Evolutionary conservation across 2,797 vertebrate species (phyloP).

Genomic region (Eutrigla gurnardus): DNA sequence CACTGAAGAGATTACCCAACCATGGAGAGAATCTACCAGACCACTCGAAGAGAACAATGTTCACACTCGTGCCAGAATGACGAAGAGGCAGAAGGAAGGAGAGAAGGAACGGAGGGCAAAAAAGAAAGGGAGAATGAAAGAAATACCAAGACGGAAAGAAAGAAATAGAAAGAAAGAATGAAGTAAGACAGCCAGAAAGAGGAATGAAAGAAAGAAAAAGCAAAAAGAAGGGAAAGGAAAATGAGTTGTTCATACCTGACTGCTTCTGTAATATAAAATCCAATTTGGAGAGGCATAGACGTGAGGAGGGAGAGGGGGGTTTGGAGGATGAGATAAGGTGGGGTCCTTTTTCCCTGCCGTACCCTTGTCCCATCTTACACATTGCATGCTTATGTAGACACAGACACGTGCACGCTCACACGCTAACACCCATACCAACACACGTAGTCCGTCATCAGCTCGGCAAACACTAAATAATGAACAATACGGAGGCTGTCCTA

Average conservation of each 20-base stretch:
- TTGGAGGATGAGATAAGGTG: constrained; percentile 83
- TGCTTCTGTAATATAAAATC: constrained; percentile 94
- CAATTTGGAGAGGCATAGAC: constrained; percentile 90
- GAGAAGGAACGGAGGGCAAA: neutral
- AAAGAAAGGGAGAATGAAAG: constrained; percentile 3
- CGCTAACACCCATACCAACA: constrained; percentile 27
- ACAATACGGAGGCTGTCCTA: constrained; percentile 89
- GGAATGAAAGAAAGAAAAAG: constrained; percentile 59
- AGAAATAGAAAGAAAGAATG: constrained; percentile 29
- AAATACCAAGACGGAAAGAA: constrained; percentile 3
- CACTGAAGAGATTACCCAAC: constrained; percentile 27
- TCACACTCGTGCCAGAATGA: neutral
- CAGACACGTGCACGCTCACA: constrained; percentile 10
- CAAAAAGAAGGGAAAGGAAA: constrained; percentile 79
- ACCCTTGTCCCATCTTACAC: constrained; percentile 74
- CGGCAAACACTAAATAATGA: constrained; percentile 99
- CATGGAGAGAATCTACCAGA: constrained; percentile 31
- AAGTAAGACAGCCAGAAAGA: constrained; percentile 47
- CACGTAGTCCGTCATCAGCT: constrained; percentile 85
- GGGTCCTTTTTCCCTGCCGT: constrained; percentile 83
- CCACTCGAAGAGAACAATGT: neutral
- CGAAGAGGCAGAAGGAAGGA: neutral
- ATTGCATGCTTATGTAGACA: constrained; percentile 55
- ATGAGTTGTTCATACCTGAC: constrained; percentile 97
- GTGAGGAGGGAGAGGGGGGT: constrained; percentile 52